phyloP scores from a whole-genome alignment of 1,140 invertebrate species.

The Trinorchestia longiramus region DNA sequence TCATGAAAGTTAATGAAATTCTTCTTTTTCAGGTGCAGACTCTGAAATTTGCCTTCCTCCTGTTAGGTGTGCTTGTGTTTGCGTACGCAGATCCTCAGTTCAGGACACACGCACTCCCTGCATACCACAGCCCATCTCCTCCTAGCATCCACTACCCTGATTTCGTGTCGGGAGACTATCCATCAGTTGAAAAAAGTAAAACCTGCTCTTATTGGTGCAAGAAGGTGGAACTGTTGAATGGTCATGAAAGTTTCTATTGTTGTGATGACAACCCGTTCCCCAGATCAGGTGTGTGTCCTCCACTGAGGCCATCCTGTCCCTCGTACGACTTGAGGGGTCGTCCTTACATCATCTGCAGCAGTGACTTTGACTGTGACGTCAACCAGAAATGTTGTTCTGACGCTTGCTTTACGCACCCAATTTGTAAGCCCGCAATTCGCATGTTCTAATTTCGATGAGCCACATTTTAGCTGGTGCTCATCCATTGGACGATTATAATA shows the following conservation, averaged over 20 bases:
- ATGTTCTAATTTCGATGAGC: background rate
- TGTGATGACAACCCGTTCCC: background rate
- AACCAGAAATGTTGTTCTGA: background rate
- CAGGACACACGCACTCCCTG: background rate
- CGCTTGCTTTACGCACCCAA: background rate
- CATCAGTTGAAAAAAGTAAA: background rate
- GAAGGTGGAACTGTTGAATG: background rate
- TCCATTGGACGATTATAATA: no score
- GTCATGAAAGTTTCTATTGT: background rate
- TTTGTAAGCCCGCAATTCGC: slow-evolving; percentile 8
- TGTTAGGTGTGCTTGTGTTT: background rate
- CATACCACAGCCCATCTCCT: background rate
- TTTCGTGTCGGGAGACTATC: background rate
- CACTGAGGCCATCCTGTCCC: background rate
- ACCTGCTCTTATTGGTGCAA: background rate
- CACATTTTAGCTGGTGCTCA: background rate
- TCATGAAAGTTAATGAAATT: background rate
- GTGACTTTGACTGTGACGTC: background rate
- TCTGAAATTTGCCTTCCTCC: background rate
- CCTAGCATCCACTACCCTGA: background rate
- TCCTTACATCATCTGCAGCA: background rate
- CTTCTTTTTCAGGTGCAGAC: background rate
- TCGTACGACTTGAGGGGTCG: background rate
- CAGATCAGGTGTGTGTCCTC: background rate
- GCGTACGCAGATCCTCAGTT: background rate